Evolutionary conservation across 2,797 vertebrate species (phyloP).

Genomic region (Urosaurus nigricauda): DNA sequence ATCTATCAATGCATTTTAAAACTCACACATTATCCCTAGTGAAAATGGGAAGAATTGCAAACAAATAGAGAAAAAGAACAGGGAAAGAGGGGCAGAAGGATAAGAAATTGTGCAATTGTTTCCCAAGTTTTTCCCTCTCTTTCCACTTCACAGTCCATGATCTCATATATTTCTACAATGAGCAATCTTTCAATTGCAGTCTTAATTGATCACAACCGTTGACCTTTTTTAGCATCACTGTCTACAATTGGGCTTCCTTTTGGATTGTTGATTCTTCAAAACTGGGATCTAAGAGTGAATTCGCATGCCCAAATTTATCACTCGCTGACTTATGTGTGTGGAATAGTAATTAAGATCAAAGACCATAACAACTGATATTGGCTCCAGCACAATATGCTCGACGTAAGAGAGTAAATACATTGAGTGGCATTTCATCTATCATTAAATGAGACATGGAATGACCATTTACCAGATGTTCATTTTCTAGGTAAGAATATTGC

Average conservation of each 20-base stretch:
- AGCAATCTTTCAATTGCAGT: not conserved
- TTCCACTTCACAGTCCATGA: not conserved
- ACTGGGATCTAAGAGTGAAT: not conserved
- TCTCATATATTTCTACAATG: not conserved
- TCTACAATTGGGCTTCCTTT: not conserved
- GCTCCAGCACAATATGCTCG: not conserved
- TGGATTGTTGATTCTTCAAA: not conserved
- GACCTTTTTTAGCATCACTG: not conserved
- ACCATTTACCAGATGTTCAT: not conserved
- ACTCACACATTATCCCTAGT: not conserved
- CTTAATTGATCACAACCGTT: too few relatives aligned
- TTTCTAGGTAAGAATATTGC: not conserved
- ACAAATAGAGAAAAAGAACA: not conserved
- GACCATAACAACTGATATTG: not conserved
- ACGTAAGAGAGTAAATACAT: not conserved
- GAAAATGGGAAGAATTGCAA: not conserved
- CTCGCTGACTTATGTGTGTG: not conserved
- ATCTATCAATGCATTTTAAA: constrained; percentile 1
- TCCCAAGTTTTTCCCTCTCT: not conserved
- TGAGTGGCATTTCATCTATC: not conserved
- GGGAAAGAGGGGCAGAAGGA: not conserved
- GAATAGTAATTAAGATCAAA: not conserved
- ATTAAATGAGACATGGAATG: not conserved
- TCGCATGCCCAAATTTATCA: not conserved
- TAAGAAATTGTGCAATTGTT: not conserved